Conservation (phyloP, 2,888 invertebrate species). For the Lobophora halterata region DNA sequence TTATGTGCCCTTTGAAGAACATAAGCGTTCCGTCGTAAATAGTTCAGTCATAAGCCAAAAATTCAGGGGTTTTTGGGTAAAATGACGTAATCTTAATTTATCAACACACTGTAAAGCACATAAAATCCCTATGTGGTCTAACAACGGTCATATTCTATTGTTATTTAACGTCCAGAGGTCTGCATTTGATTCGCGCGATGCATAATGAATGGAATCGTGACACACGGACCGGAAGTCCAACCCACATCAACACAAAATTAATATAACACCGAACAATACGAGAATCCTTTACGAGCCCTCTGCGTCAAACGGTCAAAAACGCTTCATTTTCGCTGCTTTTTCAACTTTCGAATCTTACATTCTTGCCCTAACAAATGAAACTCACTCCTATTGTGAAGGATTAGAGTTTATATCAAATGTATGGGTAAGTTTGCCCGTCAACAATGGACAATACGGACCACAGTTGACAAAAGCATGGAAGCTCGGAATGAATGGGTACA, state of each 20-base stretch:
- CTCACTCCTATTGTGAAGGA: slow-evolving; percentile 20
- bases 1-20: too few species aligned
- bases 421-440: slow-evolving; percentile 17
- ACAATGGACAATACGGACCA: slow-evolving; percentile 30
- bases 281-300: slow-evolving; percentile 43
- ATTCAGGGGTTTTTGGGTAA: too few species aligned
- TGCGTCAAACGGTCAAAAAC: slow-evolving; percentile 53
- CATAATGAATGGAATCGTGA: slow-evolving; percentile 22
- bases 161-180: too few species aligned
- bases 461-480: slow-evolving; percentile 32
- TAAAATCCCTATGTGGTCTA: too few species aligned
- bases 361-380: slow-evolving; percentile 14
- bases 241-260: slow-evolving; percentile 55
- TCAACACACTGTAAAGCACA: too few species aligned
- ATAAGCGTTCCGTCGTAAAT: too few species aligned
- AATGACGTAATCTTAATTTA: too few species aligned
- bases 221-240: slow-evolving; percentile 35
- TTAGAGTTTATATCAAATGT: slow-evolving; percentile 11
- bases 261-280: slow-evolving; percentile 49
- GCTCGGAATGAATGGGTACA: slow-evolving; percentile 33
- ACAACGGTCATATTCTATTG: too few species aligned
- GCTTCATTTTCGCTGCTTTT: slow-evolving; percentile 56
- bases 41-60: too few species aligned
- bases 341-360: slow-evolving; percentile 26
- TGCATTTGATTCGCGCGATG: background rate